These are phyloP conservation scores for Acrossocheilus wenchowensis DNA, from an alignment of 2,797 vertebrate species.

Conservation along the genomic window DNA sequence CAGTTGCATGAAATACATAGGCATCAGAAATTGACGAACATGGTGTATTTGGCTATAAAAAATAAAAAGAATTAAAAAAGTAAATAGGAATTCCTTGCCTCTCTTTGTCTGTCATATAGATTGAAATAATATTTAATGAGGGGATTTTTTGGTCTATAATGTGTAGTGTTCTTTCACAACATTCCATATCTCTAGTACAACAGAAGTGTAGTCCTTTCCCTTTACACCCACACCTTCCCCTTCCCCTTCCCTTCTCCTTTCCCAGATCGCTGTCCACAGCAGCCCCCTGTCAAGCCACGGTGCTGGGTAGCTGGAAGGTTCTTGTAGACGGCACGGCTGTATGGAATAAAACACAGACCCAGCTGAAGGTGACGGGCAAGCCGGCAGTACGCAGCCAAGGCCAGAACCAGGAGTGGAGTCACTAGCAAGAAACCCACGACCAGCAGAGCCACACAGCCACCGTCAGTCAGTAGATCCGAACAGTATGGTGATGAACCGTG, in stretches of 20 bases:
- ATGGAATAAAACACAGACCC: slow-evolving; percentile 89
- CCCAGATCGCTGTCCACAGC: slow-evolving; percentile 67
- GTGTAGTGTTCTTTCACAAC: neutral
- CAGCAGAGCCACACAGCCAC: slow-evolving; percentile 85
- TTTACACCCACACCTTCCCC: slow-evolving; percentile 78
- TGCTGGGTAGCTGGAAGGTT: slow-evolving; percentile 74
- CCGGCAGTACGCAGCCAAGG: slow-evolving; percentile 88
- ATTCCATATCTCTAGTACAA: neutral
- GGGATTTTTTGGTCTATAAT: neutral
- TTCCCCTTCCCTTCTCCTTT: slow-evolving; percentile 69
- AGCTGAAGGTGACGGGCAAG: slow-evolving; percentile 89
- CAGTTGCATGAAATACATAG: neutral
- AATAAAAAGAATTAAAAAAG: neutral
- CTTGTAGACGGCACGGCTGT: slow-evolving; percentile 90
- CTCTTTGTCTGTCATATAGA: neutral
- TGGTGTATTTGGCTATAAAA: neutral
- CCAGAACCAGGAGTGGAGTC: slow-evolving; percentile 88
- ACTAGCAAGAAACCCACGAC: slow-evolving; percentile 88
- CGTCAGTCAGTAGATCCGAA: slow-evolving; percentile 80
- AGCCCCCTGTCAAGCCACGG: slow-evolving; percentile 67
- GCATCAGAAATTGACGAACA: neutral
- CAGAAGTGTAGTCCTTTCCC: neutral
- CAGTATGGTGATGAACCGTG: slow-evolving; percentile 79
- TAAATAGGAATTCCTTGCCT: neutral
- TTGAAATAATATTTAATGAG: neutral